Conservation (phyloP, 2,797 vertebrate species). For the Amblyopsis hoosieri region DNA sequence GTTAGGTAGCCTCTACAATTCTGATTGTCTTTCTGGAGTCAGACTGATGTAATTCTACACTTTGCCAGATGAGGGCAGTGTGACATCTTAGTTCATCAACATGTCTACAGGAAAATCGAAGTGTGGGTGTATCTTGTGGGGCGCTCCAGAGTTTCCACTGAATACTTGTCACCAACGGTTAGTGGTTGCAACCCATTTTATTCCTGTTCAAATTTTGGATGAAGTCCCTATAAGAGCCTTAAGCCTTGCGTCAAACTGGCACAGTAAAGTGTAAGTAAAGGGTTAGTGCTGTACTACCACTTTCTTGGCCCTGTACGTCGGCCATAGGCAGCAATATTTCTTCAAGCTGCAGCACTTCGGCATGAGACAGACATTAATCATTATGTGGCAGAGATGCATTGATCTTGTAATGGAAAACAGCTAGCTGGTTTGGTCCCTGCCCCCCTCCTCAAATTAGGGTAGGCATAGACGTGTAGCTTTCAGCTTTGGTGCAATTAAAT, state of each 20-base stretch:
- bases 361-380: constrained; percentile 38
- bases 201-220: constrained; percentile 29
- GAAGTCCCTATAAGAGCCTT: constrained; percentile 20
- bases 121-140: background rate
- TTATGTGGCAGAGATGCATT: constrained; percentile 31
- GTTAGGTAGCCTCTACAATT: too few relatives aligned
- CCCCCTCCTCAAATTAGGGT: too few relatives aligned
- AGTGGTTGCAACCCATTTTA: constrained; percentile 28
- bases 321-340: constrained; percentile 48
- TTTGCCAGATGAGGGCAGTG: constrained; percentile 1
- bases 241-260: constrained; percentile 34
- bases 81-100: background rate
- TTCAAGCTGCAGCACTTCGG: constrained; percentile 48
- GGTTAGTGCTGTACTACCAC: constrained; percentile 34
- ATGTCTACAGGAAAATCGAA: background rate
- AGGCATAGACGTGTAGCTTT: too few relatives aligned
- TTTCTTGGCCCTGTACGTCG: constrained; percentile 24
- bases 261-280: constrained; percentile 34
- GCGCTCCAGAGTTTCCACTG: constrained; percentile 16
- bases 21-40: too few relatives aligned
- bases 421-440: too few relatives aligned
- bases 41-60: background rate
- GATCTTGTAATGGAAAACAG: constrained; percentile 20
- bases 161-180: constrained; percentile 18
- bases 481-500: background rate